Evolutionary conservation across 2,113 vertebrate genomes (phyloP).

Genomic region (Brachyhypopomus occidentalis): DNA sequence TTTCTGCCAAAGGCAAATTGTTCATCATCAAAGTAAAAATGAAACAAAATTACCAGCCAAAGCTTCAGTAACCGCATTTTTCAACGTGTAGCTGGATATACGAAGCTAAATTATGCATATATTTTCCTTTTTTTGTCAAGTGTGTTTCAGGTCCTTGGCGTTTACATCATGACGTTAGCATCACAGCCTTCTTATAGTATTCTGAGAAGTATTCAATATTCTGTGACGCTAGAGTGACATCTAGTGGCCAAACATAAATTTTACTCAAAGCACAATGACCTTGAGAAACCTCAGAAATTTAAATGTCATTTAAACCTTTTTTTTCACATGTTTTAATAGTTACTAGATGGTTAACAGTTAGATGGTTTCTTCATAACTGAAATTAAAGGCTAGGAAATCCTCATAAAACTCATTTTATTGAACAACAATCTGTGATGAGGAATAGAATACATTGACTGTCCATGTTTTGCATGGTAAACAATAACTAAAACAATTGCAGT

Average conservation of each 20-base stretch:
- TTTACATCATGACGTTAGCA: not conserved
- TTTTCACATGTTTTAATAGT: not conserved
- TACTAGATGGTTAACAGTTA: not conserved
- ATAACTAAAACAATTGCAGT: constrained; percentile 52
- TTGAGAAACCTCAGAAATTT: not conserved
- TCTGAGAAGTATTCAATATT: not conserved
- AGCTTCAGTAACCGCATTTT: too few species aligned
- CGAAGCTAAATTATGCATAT: too few species aligned
- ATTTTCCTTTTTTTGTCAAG: not conserved
- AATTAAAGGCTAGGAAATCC: constrained; percentile 54
- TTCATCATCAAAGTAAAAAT: too few species aligned
- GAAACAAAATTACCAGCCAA: too few species aligned
- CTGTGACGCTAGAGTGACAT: constrained; percentile 64
- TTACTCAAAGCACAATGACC: constrained; percentile 26
- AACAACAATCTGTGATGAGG: constrained; percentile 72
- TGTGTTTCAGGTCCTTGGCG: not conserved
- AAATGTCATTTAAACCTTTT: too few species aligned
- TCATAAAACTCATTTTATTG: constrained; percentile 68
- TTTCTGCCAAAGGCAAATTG: too few species aligned
- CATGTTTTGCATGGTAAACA: constrained; percentile 64
- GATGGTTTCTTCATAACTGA: not conserved
- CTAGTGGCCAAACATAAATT: constrained; percentile 56
- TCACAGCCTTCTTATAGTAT: too few species aligned
- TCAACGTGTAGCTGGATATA: too few species aligned
- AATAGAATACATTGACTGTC: constrained; percentile 60